These are phyloP conservation scores for Axis porcinus DNA, from an alignment of 2,113 vertebrate species.

Conservation along the genomic window DNA sequence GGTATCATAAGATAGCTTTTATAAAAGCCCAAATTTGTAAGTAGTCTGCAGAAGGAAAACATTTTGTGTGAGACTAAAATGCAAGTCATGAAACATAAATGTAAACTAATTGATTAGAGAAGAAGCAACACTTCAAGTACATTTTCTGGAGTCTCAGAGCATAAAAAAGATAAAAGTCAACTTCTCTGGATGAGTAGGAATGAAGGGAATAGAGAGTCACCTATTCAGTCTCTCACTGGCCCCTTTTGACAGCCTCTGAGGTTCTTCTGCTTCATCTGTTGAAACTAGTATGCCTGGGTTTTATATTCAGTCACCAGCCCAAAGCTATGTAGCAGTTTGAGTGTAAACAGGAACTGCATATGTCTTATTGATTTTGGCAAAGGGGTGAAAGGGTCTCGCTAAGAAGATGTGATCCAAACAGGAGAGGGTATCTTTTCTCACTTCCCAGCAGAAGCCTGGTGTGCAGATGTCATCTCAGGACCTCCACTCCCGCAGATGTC, in stretches of 20 bases:
- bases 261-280: background rate
- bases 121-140: background rate
- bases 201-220: background rate
- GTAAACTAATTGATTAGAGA: background rate
- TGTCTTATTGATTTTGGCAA: background rate
- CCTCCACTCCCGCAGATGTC: accelerated
- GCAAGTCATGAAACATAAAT: background rate
- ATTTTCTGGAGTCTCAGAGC: background rate
- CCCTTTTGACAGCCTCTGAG: background rate
- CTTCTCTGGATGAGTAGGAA: background rate
- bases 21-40: background rate
- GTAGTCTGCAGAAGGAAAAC: background rate
- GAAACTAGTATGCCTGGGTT: background rate
- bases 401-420: background rate
- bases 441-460: background rate
- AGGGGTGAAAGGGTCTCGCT: background rate
- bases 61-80: background rate
- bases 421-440: background rate
- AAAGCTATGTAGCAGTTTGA: background rate
- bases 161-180: background rate
- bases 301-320: background rate
- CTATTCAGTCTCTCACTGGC: background rate
- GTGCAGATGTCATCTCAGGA: background rate
- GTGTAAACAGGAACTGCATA: background rate
- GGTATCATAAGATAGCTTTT: background rate